Evolutionary conservation across 2,888 invertebrate genomes (phyloP).

Genomic region (Yponomeuta sedellus): DNA sequence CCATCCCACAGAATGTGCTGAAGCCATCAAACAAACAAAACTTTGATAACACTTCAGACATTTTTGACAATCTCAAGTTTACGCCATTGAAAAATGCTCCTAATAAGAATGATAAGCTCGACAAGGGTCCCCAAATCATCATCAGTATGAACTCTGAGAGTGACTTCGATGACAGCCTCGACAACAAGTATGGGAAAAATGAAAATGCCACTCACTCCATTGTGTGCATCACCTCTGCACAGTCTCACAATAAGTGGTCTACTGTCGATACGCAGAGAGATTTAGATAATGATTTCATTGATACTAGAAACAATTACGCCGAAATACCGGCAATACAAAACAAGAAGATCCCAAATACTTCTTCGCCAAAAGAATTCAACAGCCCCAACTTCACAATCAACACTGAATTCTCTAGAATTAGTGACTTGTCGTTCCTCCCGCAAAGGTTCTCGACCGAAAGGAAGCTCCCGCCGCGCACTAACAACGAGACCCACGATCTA

Average conservation of each 20-base stretch:
- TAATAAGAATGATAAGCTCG: constrained; percentile 47
- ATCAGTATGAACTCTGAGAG: constrained; percentile 56
- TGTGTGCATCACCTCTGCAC: constrained; percentile 41
- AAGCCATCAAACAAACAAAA: constrained; percentile 51
- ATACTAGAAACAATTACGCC: neutral
- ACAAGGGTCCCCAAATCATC: constrained; percentile 56
- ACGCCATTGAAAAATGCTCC: constrained; percentile 52
- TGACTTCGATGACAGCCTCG: constrained; percentile 57
- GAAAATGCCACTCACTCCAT: constrained; percentile 60
- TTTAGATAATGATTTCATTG: constrained; percentile 11
- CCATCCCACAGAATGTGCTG: constrained; percentile 39
- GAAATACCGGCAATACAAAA: constrained; percentile 39
- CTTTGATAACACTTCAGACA: constrained; percentile 36
- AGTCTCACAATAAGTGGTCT: constrained; percentile 47
- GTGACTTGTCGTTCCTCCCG: constrained; percentile 63
- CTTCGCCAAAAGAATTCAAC: constrained; percentile 63
- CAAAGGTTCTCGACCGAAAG: constrained; percentile 66
- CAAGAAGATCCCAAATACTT: constrained; percentile 66
- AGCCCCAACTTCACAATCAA: constrained; percentile 69
- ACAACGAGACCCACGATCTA: constrained; percentile 53
- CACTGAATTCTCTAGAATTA: constrained; percentile 66
- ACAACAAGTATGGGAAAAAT: constrained; percentile 44
- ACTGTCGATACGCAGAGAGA: constrained; percentile 39
- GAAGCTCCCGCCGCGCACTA: constrained; percentile 49
- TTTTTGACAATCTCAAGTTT: constrained; percentile 63